phyloP scores from a whole-genome alignment of 2,888 invertebrate species.

The Ischnus inquisitorius region DNA sequence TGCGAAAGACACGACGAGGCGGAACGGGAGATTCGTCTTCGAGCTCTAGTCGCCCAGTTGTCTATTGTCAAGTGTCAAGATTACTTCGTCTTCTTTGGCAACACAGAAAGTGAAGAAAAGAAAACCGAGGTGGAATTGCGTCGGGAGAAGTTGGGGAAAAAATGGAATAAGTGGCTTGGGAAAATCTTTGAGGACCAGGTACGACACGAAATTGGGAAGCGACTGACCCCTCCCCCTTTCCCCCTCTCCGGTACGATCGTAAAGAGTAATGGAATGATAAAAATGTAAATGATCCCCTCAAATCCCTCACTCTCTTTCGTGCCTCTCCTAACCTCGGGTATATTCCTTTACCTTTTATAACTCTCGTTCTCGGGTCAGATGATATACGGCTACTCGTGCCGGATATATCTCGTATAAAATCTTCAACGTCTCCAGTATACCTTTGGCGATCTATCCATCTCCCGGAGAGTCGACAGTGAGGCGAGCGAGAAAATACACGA shows the following conservation, averaged over 20 bases:
- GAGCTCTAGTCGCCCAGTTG: background rate
- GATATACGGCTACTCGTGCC: slow-evolving; percentile 45
- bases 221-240: slow-evolving; percentile 69
- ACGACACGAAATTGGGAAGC: slow-evolving; percentile 54
- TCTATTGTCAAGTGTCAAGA: background rate
- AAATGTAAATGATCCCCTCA: slow-evolving; percentile 74
- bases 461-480: background rate
- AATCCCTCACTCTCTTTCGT: slow-evolving; percentile 53
- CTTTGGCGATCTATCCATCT: slow-evolving; percentile 8
- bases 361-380: slow-evolving; percentile 56
- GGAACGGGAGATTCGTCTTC: slow-evolving; percentile 20
- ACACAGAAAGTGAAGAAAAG: background rate
- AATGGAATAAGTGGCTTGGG: slow-evolving; percentile 18
- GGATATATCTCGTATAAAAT: slow-evolving; percentile 57
- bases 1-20: background rate
- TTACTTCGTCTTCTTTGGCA: background rate
- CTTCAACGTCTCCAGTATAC: slow-evolving; percentile 22
- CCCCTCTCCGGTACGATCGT: slow-evolving; percentile 62
- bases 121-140: background rate
- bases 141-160: background rate
- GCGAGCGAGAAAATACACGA: background rate
- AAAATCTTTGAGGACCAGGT: slow-evolving; percentile 29
- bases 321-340: slow-evolving; percentile 51
- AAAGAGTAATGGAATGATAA: slow-evolving; percentile 74
- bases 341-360: slow-evolving; percentile 54